Base-by-base conservation (phyloP, 2,113 vertebrate genomes). In the Aegithalos caudatus region DNA sequence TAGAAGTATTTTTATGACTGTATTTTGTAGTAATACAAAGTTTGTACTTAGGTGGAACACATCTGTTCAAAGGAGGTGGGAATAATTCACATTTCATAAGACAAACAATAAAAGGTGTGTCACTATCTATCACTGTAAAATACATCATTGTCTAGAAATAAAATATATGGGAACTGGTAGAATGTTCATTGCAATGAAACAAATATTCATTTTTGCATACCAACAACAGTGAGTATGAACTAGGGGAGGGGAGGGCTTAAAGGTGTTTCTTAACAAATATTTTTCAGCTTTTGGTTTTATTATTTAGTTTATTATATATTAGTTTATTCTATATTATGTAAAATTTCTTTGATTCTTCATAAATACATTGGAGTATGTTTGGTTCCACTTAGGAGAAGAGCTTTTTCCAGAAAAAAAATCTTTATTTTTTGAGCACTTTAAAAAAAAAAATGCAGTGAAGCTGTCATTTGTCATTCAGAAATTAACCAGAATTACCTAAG, bases 201-300 rank as follows among this genome's bases (percentile, higher is more conserved):
- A 88, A 74, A 67, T 23, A 44, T 3, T 79, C 1, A 35, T 84
- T 81, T 54, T 74, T 83, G 18, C 5, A 66, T 23, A 22, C 4
- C 8, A 47, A 7, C 3, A 51, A 42, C 33, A 87, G 45, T 35
- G 33, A 20, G 12, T 28, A 65, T 67, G 6, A 29, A 86, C 37
- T 9, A 31, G 10, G 22, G 13, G 8, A 47, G 14, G 3, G 5
- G 1, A 14, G 5, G 4, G 4, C 27, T 65, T 91, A 42, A 3
- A 51, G 3, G 6, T 4, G 17, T 80, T 60, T 23, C 24, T 50
- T 40, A 5, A 50, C 12, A 72, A 6, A 4, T 28, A 25, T n/a
- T 23, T 56, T 2, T 33, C 53, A 5, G 3, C 1, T 47, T 67
- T 79, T 51, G 3, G 1, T 53, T 74, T 65, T 44, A 4, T 19